Evolutionary conservation across 1,140 invertebrate species (phyloP), one percentile per base, ranked within the genome.

Genomic region (Nilaparvata lugens): DNA sequence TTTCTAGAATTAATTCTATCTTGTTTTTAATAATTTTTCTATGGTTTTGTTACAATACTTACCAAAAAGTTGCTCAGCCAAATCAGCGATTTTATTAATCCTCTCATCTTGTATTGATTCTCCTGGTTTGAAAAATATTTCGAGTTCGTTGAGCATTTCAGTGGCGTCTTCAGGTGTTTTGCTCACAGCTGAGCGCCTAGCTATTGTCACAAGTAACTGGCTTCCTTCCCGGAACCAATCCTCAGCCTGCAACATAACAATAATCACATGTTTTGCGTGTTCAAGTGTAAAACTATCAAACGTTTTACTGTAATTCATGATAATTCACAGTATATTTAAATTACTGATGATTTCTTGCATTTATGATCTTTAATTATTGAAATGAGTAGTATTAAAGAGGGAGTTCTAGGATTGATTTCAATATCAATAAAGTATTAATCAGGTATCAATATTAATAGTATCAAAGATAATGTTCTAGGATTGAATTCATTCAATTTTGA

Each of bases 151-250:
- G 2, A 88, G 70, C 9, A 91, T 73, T 11, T 77, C 70, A 40
- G 68, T 72, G 0, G 80, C 79, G 67, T 83, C 83, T 64, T 82
- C 76, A 3, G 85, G 81, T 21, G 70, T 73, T 67, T 79, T 82
- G 2, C 86, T 83, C n/a, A 75, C 73, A 0, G 82, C 82, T 1
- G 86, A 82, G 67, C 82, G 82, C 62, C 83, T 76, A 1, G 86
- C 83, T 48, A 88, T 81, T 2, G 79, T 76, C 48, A 87, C 79
- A 21, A 91, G 70, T n/a, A 90, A 71, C 68, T 82, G 82, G 64
- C 81, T 87, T 3, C 84, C 86, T 70, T 88, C 82, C 65, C 79
- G 81, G 67, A 87, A 85, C 86, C 87, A 90, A 61, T 81, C 78
- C 69, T 87, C 85, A 24, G 83, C 81, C 82, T 84, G 63, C 62